Evolutionary conservation across 2,888 invertebrate genomes (phyloP), one percentile per base, ranked within the genome.

Genomic region (Biston betularia): DNA sequence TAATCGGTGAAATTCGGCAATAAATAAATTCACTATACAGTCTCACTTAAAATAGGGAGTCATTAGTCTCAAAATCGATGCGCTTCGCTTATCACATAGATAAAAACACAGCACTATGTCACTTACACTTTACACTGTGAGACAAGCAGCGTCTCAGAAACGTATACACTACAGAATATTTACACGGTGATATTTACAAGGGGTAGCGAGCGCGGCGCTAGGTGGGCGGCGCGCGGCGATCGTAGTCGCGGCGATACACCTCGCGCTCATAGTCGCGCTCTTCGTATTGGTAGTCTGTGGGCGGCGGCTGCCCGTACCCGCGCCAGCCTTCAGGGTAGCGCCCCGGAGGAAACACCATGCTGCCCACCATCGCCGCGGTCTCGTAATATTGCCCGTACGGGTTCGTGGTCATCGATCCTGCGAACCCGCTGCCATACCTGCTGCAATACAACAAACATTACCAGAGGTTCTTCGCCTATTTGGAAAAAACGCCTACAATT

Each of bases 231-330:
- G 95, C 95, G 73, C 96, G 94, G 69, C 96, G 91, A 79, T 96
- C 96, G 77, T 95, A 96, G 78, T 96, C 96, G 69, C 96, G 88
- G 65, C 95, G 78, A 86, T 96, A 91, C 75, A 95, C 95, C 62
- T 93, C 95, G 75, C 95, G 93, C 65, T 95, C 95, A 42, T 92
- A 92, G 63, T 93, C 95, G 75, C 95, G 93, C 64, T 95, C 95
- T 40, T 92, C 92, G 78, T 94, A 94, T 9, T 88, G 80, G 71
- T 95, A 94, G 74, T 95, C 95, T 5, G 91, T 95, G 12, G 91
- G 84, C 70, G 91, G 85, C 71, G 91, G 84, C 72, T 88, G 90
- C 33, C 86, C 77, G 80, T 94, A 94, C 61, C 89, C 89, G 59
- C 94, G 90, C 94, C 94, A 94, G 63, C 94, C 93, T n/a, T 92